Evolutionary conservation across 2,797 vertebrate species (phyloP).

Genomic region (Phrynocephalus guinanensis): DNA sequence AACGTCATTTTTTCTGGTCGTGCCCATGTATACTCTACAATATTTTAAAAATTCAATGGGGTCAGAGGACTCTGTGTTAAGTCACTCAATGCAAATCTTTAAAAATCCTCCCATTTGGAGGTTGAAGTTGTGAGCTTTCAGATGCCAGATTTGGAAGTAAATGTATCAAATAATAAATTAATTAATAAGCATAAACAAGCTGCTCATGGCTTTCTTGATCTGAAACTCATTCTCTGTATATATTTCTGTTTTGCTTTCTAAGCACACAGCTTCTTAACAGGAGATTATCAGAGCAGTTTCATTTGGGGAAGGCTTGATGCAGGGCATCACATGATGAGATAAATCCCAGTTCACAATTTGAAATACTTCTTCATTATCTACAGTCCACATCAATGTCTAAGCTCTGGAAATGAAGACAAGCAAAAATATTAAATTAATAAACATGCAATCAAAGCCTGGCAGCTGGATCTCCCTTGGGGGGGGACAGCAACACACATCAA

Average conservation of each 20-base stretch:
- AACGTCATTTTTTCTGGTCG: too few relatives aligned
- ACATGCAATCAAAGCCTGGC: constrained; percentile 23
- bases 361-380: constrained; percentile 26
- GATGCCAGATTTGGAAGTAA: too few relatives aligned
- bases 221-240: background rate
- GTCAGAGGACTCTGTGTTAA: too few relatives aligned
- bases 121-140: too few relatives aligned
- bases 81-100: too few relatives aligned
- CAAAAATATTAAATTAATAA: constrained; percentile 43
- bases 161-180: too few relatives aligned
- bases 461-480: background rate
- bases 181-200: too few relatives aligned
- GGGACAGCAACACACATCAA: background rate
- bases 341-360: constrained; percentile 4
- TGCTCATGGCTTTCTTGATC: too few relatives aligned
- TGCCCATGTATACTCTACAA: too few relatives aligned
- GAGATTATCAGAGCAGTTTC: background rate
- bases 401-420: constrained; percentile 37
- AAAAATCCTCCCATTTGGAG: too few relatives aligned
- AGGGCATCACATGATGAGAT: background rate
- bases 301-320: background rate
- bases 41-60: too few relatives aligned
- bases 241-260: background rate
- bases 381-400: background rate
- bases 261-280: background rate